Base-by-base conservation (phyloP, 2,888 invertebrate species). In the Scaptomyza parva region DNA sequence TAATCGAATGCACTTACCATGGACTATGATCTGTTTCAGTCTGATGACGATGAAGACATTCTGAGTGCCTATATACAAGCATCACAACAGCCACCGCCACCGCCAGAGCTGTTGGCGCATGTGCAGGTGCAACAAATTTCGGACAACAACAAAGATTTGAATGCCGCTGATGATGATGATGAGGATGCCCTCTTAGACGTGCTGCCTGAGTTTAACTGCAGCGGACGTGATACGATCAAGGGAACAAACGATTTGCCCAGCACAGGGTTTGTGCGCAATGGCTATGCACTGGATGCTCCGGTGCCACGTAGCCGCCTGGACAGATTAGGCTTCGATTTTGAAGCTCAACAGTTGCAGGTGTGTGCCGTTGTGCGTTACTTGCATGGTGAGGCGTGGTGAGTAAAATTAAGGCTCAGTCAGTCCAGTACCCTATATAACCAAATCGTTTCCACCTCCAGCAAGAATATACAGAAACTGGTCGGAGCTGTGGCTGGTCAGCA, bases 11-110 rank as follows among this genome's bases (percentile, higher is more conserved):
- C 22, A 37, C 18, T 30, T 24, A 59, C 11, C 28, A 91, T 91
- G 92, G 91, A 91, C 79, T 91, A 91, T 61, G 91, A 92, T 80
- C 77, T 91, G n/a, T 92, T 91, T 70, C 90, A 90, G 66, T 73
- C 84, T 3, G 91, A 92, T 51, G 92, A 91, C 48, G 92, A 91
- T 48, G 91, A 91, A 59, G 89, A 90, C 26, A 79, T 91, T 30
- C 62, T 91, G 3, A 88, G 86, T 4, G 86, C 90, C 12, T 88
- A 77, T 47, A 61, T 89, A 17, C 78, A 84, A 40, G 89, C 87
- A 17, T 89, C 90, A 20, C 88, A 88, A 75, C 59, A 70, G 33
- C 51, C 60, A n/a, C 17, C 37, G n/a, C 12, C 33, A 14, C 51
- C 51, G 5, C 6, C 39, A 5, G 63, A 47, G n/a, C 52, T 11